Percentiles rank a stretch among this genome's conserved stretches.
Conservation (phyloP, 2,113 vertebrate genomes). For the Ciconia boyciana region DNA sequence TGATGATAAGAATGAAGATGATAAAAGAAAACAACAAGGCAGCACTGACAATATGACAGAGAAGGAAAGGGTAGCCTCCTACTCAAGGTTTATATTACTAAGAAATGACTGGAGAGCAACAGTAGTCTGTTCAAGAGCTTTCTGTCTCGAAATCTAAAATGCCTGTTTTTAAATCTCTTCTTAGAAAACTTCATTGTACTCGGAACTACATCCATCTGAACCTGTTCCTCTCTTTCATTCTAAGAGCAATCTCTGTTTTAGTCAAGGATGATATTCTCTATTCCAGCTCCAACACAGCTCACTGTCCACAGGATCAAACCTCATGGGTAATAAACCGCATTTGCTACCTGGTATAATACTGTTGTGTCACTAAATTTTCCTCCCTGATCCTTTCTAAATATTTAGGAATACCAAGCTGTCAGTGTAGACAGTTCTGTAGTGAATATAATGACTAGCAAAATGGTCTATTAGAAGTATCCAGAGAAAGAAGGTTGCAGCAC, state of each 20-base stretch:
- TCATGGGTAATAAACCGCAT: constrained; percentile 73
- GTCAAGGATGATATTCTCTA: constrained; percentile 88
- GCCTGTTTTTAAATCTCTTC: constrained; percentile 16
- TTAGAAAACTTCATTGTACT: constrained; percentile 91
- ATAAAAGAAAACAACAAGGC: background rate
- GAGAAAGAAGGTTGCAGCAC: background rate
- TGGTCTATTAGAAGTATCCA: background rate
- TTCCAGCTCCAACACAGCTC: constrained; percentile 68
- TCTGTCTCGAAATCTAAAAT: background rate
- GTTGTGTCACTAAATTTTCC: background rate
- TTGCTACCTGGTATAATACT: background rate
- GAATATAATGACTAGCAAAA: background rate
- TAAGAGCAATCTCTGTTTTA: constrained; percentile 86
- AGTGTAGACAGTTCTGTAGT: background rate
- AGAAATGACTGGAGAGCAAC: background rate
- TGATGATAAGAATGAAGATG: background rate
- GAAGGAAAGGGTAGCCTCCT: background rate
- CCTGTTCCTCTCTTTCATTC: constrained; percentile 92
- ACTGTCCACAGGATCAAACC: constrained; percentile 70
- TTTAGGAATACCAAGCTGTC: background rate
- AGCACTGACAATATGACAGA: background rate
- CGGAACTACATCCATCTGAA: constrained; percentile 95
- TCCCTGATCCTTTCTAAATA: background rate
- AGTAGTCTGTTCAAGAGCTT: background rate
- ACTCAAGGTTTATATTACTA: background rate